Percentiles rank a stretch among this genome's conserved stretches.
Evolutionary conservation across 2,113 vertebrate genomes (phyloP).

Genomic region (Copsychus sechellarum): DNA sequence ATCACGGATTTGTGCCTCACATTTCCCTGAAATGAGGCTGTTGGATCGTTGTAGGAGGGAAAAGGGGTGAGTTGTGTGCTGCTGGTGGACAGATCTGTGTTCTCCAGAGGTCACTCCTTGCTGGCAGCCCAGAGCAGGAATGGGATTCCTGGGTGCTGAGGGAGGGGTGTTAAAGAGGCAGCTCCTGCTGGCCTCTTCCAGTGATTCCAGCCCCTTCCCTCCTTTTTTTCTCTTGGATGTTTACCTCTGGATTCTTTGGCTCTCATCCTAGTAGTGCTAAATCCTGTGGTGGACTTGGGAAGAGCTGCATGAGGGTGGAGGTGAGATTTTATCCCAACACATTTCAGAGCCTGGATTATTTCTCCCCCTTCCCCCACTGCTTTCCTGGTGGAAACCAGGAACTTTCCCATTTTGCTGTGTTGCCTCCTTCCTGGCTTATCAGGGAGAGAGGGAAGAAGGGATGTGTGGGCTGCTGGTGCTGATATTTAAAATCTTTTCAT

Average conservation of each 20-base stretch:
- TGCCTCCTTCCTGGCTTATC: neutral
- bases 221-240: neutral
- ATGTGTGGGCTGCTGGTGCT: neutral
- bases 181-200: neutral
- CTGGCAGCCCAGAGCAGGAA: neutral
- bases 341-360: neutral
- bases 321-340: neutral
- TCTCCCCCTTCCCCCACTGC: neutral
- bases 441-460: neutral
- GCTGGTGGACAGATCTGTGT: neutral
- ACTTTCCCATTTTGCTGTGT: neutral
- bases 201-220: neutral
- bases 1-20: rapidly evolving
- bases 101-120: neutral
- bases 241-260: neutral
- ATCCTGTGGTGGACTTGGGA: neutral
- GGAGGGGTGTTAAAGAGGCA: neutral
- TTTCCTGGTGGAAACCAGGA: neutral
- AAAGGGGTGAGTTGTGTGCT: neutral
- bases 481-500: neutral
- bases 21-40: neutral
- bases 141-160: neutral
- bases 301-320: neutral
- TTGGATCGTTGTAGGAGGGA: neutral
- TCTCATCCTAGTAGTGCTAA: neutral